Conservation (phyloP, 2,797 vertebrate genomes). For the Sebastes cheni region DNA sequence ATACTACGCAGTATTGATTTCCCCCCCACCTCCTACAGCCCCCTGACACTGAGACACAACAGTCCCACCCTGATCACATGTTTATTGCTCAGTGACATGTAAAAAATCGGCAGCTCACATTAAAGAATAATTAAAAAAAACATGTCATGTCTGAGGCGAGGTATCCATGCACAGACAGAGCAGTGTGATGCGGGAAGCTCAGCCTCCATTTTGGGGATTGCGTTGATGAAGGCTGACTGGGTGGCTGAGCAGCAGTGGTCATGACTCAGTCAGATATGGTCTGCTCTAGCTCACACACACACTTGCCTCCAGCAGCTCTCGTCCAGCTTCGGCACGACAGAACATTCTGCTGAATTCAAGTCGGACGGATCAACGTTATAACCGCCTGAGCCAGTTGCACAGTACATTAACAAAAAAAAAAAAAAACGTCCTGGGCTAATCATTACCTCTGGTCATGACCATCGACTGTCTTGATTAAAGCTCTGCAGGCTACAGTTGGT, state of each 20-base stretch:
- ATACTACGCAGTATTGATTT: too few relatives aligned
- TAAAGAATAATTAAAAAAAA: not conserved
- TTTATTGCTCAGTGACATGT: not conserved
- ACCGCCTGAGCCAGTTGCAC: not conserved
- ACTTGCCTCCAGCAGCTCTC: constrained; percentile 60
- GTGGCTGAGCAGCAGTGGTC: constrained; percentile 69
- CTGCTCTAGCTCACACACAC: constrained; percentile 64
- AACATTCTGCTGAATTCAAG: constrained; percentile 34
- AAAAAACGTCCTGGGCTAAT: constrained; percentile 31
- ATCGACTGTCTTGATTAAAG: constrained; percentile 20
- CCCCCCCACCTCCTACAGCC: too few relatives aligned
- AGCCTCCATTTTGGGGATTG: constrained; percentile 70
- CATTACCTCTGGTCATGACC: constrained; percentile 25
- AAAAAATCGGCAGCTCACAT: constrained; percentile 10
- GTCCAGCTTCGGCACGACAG: constrained; percentile 47
- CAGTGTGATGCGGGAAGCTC: constrained; percentile 34
- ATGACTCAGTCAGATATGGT: constrained; percentile 72
- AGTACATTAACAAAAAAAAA: constrained; percentile 9
- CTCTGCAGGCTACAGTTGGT: constrained; percentile 36
- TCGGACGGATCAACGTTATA: constrained; percentile 14
- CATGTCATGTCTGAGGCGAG: not conserved
- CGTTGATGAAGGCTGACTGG: constrained; percentile 63
- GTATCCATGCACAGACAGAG: constrained; percentile 4
- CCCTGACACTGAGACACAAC: not conserved
- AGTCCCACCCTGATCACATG: not conserved